These are phyloP conservation scores for Lithophane leautieri DNA, from an alignment of 2,888 invertebrate genomes.

Conservation along the genomic window DNA sequence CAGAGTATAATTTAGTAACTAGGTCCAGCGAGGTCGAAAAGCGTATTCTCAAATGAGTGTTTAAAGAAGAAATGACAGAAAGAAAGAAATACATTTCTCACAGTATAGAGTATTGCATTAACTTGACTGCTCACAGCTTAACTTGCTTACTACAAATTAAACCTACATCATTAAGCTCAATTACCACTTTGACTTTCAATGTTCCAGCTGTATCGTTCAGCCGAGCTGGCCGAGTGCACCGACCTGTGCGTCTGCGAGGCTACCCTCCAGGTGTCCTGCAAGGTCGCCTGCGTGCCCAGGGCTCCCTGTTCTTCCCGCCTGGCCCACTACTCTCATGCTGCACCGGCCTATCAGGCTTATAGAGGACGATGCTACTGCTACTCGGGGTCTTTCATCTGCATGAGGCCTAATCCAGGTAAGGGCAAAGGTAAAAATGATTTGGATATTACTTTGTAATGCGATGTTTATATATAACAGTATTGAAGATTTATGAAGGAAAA, in stretches of 20 bases:
- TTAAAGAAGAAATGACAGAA: too few relatives aligned
- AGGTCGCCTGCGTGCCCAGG: constrained; percentile 96
- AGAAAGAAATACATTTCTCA: not conserved
- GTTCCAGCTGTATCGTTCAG: constrained; percentile 94
- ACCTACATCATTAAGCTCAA: not conserved
- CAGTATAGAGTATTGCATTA: not conserved
- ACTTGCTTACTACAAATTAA: not conserved
- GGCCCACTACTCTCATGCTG: constrained; percentile 97
- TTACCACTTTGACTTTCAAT: constrained; percentile 13
- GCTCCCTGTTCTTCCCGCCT: constrained; percentile 96
- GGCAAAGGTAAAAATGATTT: constrained; percentile 39
- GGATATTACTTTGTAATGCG: constrained; percentile 18
- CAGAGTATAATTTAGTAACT: not conserved
- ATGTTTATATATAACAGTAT: constrained; percentile 5
- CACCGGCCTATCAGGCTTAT: constrained; percentile 97
- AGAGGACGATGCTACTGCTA: constrained; percentile 97
- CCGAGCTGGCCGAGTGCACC: constrained; percentile 96
- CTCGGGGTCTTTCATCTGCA: constrained; percentile 97
- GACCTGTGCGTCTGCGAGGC: constrained; percentile 96
- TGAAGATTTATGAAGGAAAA: not conserved
- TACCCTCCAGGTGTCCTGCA: constrained; percentile 94
- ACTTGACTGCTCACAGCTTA: not conserved
- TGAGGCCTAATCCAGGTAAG: constrained; percentile 93
- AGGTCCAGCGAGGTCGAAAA: not conserved
- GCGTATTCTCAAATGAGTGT: not conserved